Base-by-base conservation (phyloP, 2,113 vertebrate genomes). In the Choloepus hoffmanni region DNA sequence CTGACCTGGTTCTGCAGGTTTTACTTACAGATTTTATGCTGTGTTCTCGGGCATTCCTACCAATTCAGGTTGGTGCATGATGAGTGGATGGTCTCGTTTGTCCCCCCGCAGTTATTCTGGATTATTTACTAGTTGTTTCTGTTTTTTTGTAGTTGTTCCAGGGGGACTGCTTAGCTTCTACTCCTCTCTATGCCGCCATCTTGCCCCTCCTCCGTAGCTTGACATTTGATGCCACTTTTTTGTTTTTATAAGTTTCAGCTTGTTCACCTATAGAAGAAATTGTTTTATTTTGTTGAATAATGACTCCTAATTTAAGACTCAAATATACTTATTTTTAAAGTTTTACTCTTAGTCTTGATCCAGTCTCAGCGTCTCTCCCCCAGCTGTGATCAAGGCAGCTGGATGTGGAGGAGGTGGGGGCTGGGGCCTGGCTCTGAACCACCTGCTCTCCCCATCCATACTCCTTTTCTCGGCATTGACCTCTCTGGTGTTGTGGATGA, bases 251-350 rank as follows among this genome's bases (percentile, higher is more conserved):
- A 24, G 1, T 58, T 60, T 28, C 11, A 78, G 13, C 5, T 89
- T 33, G 10, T 9, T 95, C 72, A 62, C 16, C 63, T 83, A n/a
- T 58, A 67, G 0, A 84, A 83, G 26, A 89, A 84, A 45, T 50
- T 45, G 1, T 63, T 90, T 94, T 94, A 70, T 84, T 87, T 88
- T 92, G 43, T 58, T 86, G 53, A 89, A 62, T 81, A 89, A 55
- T 63, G 58, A 4, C 21, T 53, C 12, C 48, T 4, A 28, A 7
- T 19, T 83, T 24, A 60, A 86, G 36, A 33, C 36, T 62, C 79
- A 73, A 62, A 60, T 26, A 14, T 88, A 11, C 79, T 81, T 74
- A 23, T 53, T 74, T 89, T 73, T 72, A 73, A 95, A 85, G 24
- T 2, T 94, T 83, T 36, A 4, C 28, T 85, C 10, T 94, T 77